Conservation (phyloP, 2,113 vertebrate species). For the Heloderma charlesbogerti region DNA sequence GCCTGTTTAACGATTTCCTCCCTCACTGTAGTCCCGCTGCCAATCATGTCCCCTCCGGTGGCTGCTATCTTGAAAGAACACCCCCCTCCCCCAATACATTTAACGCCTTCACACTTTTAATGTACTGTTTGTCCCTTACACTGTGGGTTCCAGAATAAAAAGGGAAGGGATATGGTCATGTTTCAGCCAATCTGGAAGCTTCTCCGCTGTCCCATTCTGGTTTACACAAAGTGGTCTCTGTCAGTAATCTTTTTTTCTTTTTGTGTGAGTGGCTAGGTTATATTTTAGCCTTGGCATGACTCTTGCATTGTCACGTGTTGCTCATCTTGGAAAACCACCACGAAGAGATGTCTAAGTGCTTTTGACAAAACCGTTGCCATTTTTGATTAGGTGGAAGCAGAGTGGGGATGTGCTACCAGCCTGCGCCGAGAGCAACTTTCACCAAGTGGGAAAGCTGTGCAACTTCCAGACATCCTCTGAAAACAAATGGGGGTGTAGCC, state of each 20-base stretch:
- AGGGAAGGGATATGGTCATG: too few species aligned
- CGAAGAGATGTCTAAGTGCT: background rate
- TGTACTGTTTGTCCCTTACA: too few species aligned
- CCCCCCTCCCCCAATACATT: too few species aligned
- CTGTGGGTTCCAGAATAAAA: too few species aligned
- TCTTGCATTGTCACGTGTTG: background rate
- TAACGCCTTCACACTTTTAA: too few species aligned
- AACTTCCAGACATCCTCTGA: background rate
- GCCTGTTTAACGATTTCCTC: too few species aligned
- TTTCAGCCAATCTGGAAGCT: too few species aligned
- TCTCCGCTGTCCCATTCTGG: background rate
- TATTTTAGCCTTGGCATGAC: background rate
- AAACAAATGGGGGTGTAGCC: background rate
- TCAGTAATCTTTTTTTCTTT: background rate
- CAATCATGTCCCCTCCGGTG: too few species aligned
- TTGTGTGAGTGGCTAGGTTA: background rate
- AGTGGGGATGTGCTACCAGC: too few species aligned
- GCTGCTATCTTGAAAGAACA: too few species aligned
- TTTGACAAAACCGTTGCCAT: background rate
- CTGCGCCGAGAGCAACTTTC: background rate
- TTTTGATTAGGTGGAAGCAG: background rate
- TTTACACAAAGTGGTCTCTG: background rate
- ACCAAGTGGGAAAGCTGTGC: background rate
- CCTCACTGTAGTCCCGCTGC: too few species aligned
- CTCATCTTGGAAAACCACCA: background rate